A percentile compares a stretch with the other conserved stretches of the same genome.
Conservation (phyloP, 2,113 vertebrate species). For the Kryptolebias marmoratus region DNA sequence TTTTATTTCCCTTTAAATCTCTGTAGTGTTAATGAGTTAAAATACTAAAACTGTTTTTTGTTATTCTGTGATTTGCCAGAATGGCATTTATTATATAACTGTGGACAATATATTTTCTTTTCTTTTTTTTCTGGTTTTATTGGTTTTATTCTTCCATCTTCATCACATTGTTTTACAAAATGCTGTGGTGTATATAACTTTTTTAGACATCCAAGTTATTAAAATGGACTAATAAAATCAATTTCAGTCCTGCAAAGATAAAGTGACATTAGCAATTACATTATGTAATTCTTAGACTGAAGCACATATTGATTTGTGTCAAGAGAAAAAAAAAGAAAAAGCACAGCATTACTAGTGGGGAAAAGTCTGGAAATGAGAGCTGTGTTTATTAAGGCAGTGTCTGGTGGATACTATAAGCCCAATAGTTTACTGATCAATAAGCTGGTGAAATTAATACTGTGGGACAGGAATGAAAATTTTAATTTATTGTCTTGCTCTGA, state of each 20-base stretch:
- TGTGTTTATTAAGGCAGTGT: constrained; percentile 34
- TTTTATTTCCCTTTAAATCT: too few species aligned
- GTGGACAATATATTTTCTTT: too few species aligned
- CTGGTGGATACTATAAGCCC: constrained; percentile 32
- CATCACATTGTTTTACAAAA: background rate
- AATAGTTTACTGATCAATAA: constrained; percentile 71
- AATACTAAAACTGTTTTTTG: too few species aligned
- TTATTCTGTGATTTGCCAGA: too few species aligned
- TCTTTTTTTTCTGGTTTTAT: too few species aligned
- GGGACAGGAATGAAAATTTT: constrained; percentile 64
- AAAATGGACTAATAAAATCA: background rate
- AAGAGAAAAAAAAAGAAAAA: background rate
- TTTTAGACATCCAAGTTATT: background rate
- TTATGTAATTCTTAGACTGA: background rate
- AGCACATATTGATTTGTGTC: constrained; percentile 2
- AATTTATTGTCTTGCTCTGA: constrained; percentile 28
- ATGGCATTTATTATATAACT: too few species aligned
- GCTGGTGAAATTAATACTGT: constrained; percentile 67
- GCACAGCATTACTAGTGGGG: background rate
- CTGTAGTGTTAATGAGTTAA: too few species aligned
- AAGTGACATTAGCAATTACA: constrained; percentile 2
- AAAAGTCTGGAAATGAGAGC: constrained; percentile 11
- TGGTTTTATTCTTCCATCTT: background rate
- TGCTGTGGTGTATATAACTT: background rate
- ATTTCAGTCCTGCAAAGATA: background rate